Evolutionary conservation across 2,113 vertebrate genomes (phyloP).

Genomic region (Pimephales promelas): DNA sequence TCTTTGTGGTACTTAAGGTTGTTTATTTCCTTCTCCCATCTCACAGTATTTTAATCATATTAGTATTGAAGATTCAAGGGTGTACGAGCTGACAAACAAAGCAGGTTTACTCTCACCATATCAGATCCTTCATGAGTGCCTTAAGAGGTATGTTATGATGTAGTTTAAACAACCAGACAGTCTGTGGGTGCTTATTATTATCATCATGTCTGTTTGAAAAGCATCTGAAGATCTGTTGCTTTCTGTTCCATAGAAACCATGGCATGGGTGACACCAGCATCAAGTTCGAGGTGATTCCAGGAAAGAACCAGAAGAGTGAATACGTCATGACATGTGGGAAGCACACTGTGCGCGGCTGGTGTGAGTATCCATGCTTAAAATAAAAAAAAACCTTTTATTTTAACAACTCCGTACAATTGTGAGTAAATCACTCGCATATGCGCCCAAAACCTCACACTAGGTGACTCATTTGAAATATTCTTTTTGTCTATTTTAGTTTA

Average conservation of each 20-base stretch:
- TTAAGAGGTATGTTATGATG: conserved; percentile 88
- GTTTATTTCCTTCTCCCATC: conserved; percentile 53
- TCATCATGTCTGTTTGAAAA: neutral
- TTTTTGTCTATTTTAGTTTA: no score
- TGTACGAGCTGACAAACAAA: conserved; percentile 99
- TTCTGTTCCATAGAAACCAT: conserved; percentile 85
- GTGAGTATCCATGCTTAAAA: conserved; percentile 80
- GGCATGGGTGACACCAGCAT: conserved; percentile 99
- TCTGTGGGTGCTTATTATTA: neutral
- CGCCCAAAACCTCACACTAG: no score
- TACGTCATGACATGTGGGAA: conserved; percentile 99
- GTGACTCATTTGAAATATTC: no score
- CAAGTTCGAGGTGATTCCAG: conserved; percentile 99
- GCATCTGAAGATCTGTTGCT: conserved; percentile 8
- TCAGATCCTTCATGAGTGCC: conserved; percentile 99
- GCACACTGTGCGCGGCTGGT: conserved; percentile 96
- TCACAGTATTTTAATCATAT: conserved; percentile 99
- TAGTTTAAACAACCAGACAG: neutral
- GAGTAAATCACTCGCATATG: no score
- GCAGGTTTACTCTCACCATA: conserved; percentile 97
- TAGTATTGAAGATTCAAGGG: conserved; percentile 98
- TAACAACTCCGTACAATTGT: no score
- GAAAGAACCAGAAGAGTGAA: conserved; percentile 99
- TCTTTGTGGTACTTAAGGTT: neutral
- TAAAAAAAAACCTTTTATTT: neutral